Base-by-base conservation (phyloP, 1,140 invertebrate genomes). In the Tyrophagus putrescentiae region DNA sequence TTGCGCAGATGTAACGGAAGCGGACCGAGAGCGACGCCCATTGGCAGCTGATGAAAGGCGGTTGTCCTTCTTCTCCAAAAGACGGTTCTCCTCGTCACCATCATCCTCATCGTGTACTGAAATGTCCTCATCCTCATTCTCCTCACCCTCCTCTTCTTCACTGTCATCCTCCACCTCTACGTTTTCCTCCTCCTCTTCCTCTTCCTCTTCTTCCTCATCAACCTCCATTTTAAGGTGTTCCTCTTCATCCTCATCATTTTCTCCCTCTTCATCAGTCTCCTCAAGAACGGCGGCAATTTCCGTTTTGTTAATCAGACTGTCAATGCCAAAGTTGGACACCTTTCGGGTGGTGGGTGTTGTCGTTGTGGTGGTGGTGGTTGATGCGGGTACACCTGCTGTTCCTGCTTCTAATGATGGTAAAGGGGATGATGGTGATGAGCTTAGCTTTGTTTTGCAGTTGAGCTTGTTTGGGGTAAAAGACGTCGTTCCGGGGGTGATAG, bases 51-150 rank as follows among this genome's bases (percentile, higher is more conserved):
- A 21, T 52, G 31, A 52, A n/a, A 16, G 48, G n/a, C 9, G 2
- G 3, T 27, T 2, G 6, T 52, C 16, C n/a, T 28, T 9, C 2
- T 16, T 27, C n/a, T n/a, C n/a, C n/a, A n/a, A n/a, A n/a, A n/a
- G 13, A 52, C 32, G 13, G 21, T 23, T 7, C 13, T 21, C 32
- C 13, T 52, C 48, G 9, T 2, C 48, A 9, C 32, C 44, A 9
- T 7, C 44, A 7, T 7, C 53, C 16, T 56, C 25, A 56, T 56
- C 25, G 25, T 56, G 18, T n/a, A 34, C 29, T 11, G 25, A 9
- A 16, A 13, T 34, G 9, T 56, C 13, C 21, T 56, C 53, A n/a
- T 52, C 4, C 31, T 52, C 48, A 16, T n/a, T 25, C 71, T 59
- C 48, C 31, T 18, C 48, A 1, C n/a, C 16, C 5, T 52, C 48